These are phyloP conservation scores for Chloromyia formosa DNA, from an alignment of 2,888 invertebrate genomes.

Conservation along the genomic window DNA sequence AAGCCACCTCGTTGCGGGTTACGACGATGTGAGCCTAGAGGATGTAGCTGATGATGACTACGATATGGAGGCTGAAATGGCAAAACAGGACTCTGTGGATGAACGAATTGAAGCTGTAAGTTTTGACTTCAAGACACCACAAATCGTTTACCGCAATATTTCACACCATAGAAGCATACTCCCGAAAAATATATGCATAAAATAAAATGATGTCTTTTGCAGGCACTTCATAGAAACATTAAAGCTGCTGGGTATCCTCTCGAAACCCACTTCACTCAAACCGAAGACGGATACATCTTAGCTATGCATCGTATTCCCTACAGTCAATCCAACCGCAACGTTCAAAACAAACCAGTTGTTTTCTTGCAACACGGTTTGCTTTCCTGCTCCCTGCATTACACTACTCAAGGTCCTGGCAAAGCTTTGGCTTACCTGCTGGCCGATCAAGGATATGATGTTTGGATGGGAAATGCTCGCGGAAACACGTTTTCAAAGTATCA, in stretches of 20 bases:
- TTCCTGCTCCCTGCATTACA: constrained; percentile 75
- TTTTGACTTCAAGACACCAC: too few species aligned
- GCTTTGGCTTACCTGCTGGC: constrained; percentile 65
- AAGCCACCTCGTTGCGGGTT: neutral
- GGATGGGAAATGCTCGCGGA: constrained; percentile 66
- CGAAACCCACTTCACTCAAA: constrained; percentile 69
- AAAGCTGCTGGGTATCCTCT: constrained; percentile 65
- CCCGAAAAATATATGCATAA: too few species aligned
- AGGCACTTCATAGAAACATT: neutral
- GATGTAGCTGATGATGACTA: constrained; percentile 7
- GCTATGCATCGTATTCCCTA: constrained; percentile 72
- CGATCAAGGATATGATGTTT: constrained; percentile 63
- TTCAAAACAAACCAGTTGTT: constrained; percentile 38
- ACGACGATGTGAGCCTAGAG: neutral
- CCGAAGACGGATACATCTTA: constrained; percentile 79
- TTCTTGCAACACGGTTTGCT: constrained; percentile 69
- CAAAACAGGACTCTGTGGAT: neutral
- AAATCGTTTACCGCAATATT: too few species aligned
- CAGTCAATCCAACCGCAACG: neutral
- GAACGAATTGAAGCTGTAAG: neutral
- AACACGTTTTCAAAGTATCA: constrained; percentile 63
- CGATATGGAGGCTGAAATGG: neutral
- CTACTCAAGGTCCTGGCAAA: constrained; percentile 73
- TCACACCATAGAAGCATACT: too few species aligned
- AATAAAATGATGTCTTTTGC: too few species aligned